Conservation (phyloP, 1,140 invertebrate genomes). For the Aphelinus atriplicis region DNA sequence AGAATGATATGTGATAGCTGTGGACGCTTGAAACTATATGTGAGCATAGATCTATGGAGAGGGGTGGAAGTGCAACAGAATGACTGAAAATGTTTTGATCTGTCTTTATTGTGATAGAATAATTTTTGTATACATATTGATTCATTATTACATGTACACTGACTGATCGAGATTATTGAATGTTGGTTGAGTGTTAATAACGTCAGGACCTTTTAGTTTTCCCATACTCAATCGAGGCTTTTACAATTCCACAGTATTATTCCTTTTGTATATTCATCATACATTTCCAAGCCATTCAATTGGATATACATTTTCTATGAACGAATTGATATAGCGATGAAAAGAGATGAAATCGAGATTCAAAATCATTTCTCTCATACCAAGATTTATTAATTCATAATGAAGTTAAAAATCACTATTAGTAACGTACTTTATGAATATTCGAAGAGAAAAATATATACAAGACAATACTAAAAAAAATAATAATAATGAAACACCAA, state of each 20-base stretch:
- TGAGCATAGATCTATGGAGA: too few relatives aligned
- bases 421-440: background rate
- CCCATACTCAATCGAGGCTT: slow-evolving; percentile 4
- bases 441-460: background rate
- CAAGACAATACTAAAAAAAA: slow-evolving; percentile 20
- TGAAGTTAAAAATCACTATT: slow-evolving; percentile 2
- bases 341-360: background rate
- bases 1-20: too few relatives aligned
- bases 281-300: background rate
- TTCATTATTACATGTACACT: slow-evolving; percentile 49
- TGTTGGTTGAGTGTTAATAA: slow-evolving; percentile 33
- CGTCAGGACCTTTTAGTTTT: background rate
- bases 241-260: slow-evolving; percentile 7
- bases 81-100: slow-evolving; percentile 16
- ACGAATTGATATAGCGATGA: slow-evolving; percentile 15
- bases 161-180: slow-evolving; percentile 35
- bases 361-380: background rate
- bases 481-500: slow-evolving; percentile 10
- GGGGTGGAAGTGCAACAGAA: too few relatives aligned
- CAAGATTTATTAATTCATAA: slow-evolving; percentile 12
- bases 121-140: slow-evolving; percentile 52
- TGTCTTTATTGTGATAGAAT: slow-evolving; percentile 49
- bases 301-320: slow-evolving; percentile 1
- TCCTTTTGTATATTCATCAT: background rate
- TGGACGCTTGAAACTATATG: too few relatives aligned